Conservation (phyloP, 2,113 vertebrate genomes). For the Salvelinus alpinus region DNA sequence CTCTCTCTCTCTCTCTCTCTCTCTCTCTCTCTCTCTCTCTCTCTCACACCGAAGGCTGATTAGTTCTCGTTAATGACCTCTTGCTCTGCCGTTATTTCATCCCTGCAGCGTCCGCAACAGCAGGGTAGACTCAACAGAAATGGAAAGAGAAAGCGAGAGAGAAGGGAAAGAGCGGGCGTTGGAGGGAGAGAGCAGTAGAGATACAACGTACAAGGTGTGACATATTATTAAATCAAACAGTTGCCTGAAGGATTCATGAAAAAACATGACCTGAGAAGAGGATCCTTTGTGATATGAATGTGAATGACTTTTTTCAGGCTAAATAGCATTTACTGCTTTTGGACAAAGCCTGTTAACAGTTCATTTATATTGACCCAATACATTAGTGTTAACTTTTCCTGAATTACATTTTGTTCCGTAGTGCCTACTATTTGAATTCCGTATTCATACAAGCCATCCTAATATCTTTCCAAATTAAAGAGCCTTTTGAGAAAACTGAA, state of each 20-base stretch:
- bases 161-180: slow-evolving; percentile 21
- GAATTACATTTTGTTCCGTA: too few relatives aligned
- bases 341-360: slow-evolving; percentile 53
- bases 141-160: slow-evolving; percentile 6
- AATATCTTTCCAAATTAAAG: too few relatives aligned
- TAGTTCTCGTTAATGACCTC: slow-evolving; percentile 63
- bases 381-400: too few relatives aligned
- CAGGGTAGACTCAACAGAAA: slow-evolving; percentile 18
- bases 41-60: slow-evolving; percentile 50
- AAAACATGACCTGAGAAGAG: slow-evolving; percentile 33
- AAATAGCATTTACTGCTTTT: slow-evolving; percentile 55
- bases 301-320: slow-evolving; percentile 45
- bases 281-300: slow-evolving; percentile 25
- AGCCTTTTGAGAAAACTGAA: too few relatives aligned
- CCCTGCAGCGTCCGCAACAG: slow-evolving; percentile 39
- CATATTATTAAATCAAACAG: not conserved
- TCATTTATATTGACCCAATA: slow-evolving; percentile 24
- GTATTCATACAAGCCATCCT: too few relatives aligned
- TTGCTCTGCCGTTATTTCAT: slow-evolving; percentile 52
- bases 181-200: slow-evolving; percentile 7
- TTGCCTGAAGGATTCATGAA: not conserved
- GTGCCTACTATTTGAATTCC: too few relatives aligned
- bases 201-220: slow-evolving; percentile 17
- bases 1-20: not conserved
- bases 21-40: not conserved